Evolutionary conservation across 2,113 vertebrate genomes (phyloP).

Genomic region (Cardinalis cardinalis): DNA sequence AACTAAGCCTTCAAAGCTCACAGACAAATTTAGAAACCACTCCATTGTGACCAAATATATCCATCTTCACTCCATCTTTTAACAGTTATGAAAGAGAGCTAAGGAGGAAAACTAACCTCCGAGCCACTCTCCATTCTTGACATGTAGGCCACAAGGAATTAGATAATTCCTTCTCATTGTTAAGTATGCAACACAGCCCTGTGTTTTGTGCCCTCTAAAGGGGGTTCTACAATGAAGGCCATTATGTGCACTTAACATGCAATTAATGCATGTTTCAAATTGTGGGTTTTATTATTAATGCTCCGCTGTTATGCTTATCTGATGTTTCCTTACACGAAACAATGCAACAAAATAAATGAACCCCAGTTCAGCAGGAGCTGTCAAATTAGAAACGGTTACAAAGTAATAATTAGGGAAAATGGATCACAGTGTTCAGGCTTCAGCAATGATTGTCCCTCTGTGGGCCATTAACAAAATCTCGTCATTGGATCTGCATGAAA

Average conservation of each 20-base stretch:
- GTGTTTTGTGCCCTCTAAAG: not conserved
- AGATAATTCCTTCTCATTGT: not conserved
- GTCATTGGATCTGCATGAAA: constrained; percentile 63
- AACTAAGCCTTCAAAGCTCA: not conserved
- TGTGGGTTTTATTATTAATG: constrained; percentile 2
- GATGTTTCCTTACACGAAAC: constrained; percentile 49
- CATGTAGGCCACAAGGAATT: not conserved
- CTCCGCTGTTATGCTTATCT: constrained; percentile 22
- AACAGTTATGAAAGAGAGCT: not conserved
- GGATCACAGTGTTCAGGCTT: constrained; percentile 63
- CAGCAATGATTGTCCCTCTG: constrained; percentile 63
- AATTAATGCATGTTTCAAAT: constrained; percentile 33
- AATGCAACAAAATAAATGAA: constrained; percentile 69
- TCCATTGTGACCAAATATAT: not conserved
- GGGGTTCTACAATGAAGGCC: not conserved
- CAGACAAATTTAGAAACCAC: not conserved
- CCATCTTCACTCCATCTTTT: not conserved
- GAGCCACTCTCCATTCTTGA: not conserved
- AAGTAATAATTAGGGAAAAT: constrained; percentile 76
- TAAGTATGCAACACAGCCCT: not conserved
- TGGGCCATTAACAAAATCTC: constrained; percentile 71
- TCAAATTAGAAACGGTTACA: constrained; percentile 72
- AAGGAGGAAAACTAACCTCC: not conserved
- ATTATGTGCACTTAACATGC: constrained; percentile 3
- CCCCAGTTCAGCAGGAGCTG: constrained; percentile 63